Conservation (phyloP, 1,140 invertebrate species). For the Cherax destructor region DNA sequence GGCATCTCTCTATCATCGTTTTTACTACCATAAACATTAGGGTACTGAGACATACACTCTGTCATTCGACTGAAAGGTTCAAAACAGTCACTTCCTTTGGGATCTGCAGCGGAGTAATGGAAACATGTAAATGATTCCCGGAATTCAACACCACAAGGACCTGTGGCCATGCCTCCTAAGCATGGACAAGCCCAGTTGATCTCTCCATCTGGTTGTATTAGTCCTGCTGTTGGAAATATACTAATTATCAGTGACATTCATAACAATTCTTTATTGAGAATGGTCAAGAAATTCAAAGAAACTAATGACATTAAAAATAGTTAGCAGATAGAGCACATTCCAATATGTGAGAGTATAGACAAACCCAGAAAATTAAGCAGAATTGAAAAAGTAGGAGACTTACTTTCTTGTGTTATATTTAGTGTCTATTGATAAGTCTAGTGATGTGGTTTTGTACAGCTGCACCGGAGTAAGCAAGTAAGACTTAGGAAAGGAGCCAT, state of each 20-base stretch:
- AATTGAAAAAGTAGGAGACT: no score
- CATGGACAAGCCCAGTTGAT: conserved; percentile 99
- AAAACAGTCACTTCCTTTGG: conserved; percentile 92
- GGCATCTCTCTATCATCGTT: conserved; percentile 73
- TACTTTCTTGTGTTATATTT: no score
- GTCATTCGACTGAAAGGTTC: conserved; percentile 94
- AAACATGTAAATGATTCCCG: conserved; percentile 96
- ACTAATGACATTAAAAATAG: no score
- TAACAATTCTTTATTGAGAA: neutral
- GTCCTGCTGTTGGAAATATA: conserved; percentile 79
- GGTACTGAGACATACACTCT: conserved; percentile 93
- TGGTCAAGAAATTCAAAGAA: no score
- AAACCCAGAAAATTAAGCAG: no score
- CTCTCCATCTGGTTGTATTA: conserved; percentile 90
- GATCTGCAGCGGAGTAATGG: conserved; percentile 85
- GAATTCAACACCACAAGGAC: conserved; percentile 95
- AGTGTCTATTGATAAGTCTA: no score
- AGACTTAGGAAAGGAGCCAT: no score
- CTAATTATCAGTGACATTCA: neutral
- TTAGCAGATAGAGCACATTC: no score
- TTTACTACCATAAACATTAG: conserved; percentile 86
- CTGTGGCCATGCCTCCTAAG: conserved; percentile 95
- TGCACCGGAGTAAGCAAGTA: no score
- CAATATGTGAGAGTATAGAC: no score
- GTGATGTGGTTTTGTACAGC: no score